Conservation (phyloP, 2,888 invertebrate species). For the Pogonocherus hispidulus region DNA sequence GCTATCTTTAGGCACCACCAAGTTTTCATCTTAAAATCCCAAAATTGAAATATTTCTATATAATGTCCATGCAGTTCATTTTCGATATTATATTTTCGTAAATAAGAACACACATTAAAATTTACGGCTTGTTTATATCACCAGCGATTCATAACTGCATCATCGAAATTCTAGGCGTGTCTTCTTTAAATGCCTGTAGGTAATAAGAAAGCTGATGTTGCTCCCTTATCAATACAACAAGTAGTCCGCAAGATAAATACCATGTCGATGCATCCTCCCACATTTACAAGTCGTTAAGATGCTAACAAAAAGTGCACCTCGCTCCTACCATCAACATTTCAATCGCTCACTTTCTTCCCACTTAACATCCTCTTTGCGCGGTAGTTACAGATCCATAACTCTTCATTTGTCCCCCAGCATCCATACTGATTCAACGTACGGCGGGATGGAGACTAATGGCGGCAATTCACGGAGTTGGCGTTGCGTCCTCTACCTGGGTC, state of each 20-base stretch:
- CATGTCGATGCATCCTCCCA: slow-evolving; percentile 32
- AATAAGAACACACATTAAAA: no score
- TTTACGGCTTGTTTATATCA: no score
- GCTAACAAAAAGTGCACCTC: slow-evolving; percentile 42
- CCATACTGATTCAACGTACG: slow-evolving; percentile 60
- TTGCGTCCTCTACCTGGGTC: slow-evolving; percentile 57
- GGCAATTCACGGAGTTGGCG: slow-evolving; percentile 65
- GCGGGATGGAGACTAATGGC: slow-evolving; percentile 67
- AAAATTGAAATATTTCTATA: no score
- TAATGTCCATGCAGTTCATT: no score
- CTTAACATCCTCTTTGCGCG: slow-evolving; percentile 63
- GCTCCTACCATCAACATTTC: slow-evolving; percentile 45
- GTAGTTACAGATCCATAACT: slow-evolving; percentile 66
- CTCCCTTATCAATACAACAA: background rate
- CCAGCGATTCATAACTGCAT: no score
- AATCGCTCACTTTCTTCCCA: slow-evolving; percentile 57
- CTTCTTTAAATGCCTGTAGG: no score
- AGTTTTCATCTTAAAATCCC: no score
- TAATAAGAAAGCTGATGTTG: no score
- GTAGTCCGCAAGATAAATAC: slow-evolving; percentile 14
- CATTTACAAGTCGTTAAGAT: slow-evolving; percentile 28
- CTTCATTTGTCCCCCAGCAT: slow-evolving; percentile 65
- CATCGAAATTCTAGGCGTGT: no score
- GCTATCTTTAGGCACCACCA: no score
- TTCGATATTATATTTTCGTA: no score